Evolutionary conservation across 2,113 vertebrate genomes (phyloP), one percentile per base, ranked within the genome.

Genomic region (Lepisosteus oculatus): DNA sequence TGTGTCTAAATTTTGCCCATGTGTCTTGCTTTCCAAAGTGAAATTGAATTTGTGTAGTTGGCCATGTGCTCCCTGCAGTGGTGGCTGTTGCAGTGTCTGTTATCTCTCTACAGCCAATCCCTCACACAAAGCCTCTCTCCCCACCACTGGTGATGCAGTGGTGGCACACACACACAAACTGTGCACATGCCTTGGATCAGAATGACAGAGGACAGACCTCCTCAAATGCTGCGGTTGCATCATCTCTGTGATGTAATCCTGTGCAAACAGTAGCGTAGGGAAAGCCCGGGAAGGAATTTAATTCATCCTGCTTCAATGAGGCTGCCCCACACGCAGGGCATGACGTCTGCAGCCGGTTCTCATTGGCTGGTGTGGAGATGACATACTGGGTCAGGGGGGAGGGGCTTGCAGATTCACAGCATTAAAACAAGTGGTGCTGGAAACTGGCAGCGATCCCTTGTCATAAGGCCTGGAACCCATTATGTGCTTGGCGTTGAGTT

Each of bases 201-300:
- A 29, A 29, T 42, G 63, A 65, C 65, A 41, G 15, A 3, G 55
- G 13, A 6, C n/a, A 51, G 15, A 4, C 67, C 67, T 2, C 3
- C 13, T 43, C 3, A 72, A 72, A 69, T 29, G 3, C 11, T 29
- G 14, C 13, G 6, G 4, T 80, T 55, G 4, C 71, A 69, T 76
- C 71, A 77, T 73, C 2, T 7, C 72, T 14, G 15, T 72, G 68
- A 71, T 70, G 0, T 12, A 69, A 47, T 61, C n/a, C 47, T 45
- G 57, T 70, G 29, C 43, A 64, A 29, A 64, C 43, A 45, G 62
- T 41, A 63, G 51, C 51, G 12, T 73, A 64, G 65, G 12, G 56
- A 13, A 62, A 75, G 13, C 70, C 65, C 13, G 55, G 62, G 57
- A 65, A 81, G 66, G 47, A 80, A 84, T 83, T 84, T 64, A 72